Conservation (phyloP, 2,888 invertebrate genomes). For the Cantharis rufa region DNA sequence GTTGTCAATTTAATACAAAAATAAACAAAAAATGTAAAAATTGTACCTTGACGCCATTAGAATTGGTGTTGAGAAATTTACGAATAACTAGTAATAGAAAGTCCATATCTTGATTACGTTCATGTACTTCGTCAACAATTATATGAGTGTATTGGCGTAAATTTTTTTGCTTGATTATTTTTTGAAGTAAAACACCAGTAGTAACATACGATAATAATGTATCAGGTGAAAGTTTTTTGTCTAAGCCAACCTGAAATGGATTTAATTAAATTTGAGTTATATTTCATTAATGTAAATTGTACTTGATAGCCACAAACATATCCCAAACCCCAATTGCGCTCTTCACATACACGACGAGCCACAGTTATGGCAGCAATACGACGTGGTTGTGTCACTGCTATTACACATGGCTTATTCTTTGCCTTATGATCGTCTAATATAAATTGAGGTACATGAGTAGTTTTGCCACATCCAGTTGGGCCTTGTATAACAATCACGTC, state of each 20-base stretch:
- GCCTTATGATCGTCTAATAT: conserved; percentile 79
- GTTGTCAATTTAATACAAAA: conserved; percentile 29
- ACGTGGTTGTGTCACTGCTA: conserved; percentile 91
- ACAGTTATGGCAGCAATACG: conserved; percentile 92
- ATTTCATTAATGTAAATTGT: conserved; percentile 26
- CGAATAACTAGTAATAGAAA: conserved; percentile 83
- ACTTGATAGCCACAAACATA: conserved; percentile 90
- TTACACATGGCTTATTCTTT: conserved; percentile 73
- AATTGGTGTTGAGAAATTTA: conserved; percentile 72
- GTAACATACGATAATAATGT: conserved; percentile 86
- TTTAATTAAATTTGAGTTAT: neutral
- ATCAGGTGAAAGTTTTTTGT: conserved; percentile 63
- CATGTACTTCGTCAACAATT: conserved; percentile 92
- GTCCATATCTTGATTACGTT: conserved; percentile 90
- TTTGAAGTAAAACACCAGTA: conserved; percentile 85
- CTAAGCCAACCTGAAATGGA: conserved; percentile 69
- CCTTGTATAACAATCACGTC: conserved; percentile 84
- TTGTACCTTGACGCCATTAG: conserved; percentile 64
- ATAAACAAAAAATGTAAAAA: neutral
- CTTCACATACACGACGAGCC: conserved; percentile 80
- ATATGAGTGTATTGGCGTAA: conserved; percentile 85
- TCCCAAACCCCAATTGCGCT: conserved; percentile 82
- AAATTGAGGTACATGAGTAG: conserved; percentile 90
- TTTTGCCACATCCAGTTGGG: conserved; percentile 94
- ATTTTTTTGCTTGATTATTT: conserved; percentile 68